phyloP scores from a whole-genome alignment of 2,888 invertebrate genomes.

The Spisula solida region DNA sequence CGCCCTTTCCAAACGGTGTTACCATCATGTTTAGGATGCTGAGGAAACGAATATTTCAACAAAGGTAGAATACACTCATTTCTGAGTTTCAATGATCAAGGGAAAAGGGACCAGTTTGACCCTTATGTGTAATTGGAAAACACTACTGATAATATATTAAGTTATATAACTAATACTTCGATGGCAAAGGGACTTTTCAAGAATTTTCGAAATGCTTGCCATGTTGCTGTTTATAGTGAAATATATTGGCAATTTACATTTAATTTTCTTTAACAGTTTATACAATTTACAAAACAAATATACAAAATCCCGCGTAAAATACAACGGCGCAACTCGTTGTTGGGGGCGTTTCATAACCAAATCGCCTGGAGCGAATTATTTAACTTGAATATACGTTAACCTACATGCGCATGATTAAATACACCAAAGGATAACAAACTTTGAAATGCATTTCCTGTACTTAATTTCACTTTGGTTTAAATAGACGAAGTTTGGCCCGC shows the following conservation, averaged over 20 bases:
- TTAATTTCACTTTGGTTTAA: constrained; percentile 2
- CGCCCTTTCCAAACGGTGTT: no score
- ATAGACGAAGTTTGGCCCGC: not conserved
- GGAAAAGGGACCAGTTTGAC: not conserved
- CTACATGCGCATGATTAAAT: constrained; percentile 17
- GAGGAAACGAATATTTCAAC: no score
- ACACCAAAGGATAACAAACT: constrained; percentile 5
- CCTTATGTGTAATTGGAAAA: not conserved
- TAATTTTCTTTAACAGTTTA: not conserved
- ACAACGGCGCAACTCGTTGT: not conserved
- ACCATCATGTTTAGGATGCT: no score
- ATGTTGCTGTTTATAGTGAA: not conserved
- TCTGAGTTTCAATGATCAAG: not conserved
- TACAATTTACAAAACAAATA: not conserved
- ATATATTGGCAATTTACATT: not conserved
- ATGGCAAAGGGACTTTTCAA: no score
- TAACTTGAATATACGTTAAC: constrained; percentile 8
- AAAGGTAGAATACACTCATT: no score
- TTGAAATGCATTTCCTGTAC: not conserved
- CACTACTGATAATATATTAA: no score
- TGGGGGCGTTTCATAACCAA: not conserved
- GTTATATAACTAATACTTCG: no score
- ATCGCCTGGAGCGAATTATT: constrained; percentile 17
- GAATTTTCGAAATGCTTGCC: not conserved
- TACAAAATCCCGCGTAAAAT: not conserved